Evolutionary conservation across 1,140 invertebrate species (phyloP).

Genomic region (Coptotermes formosanus): DNA sequence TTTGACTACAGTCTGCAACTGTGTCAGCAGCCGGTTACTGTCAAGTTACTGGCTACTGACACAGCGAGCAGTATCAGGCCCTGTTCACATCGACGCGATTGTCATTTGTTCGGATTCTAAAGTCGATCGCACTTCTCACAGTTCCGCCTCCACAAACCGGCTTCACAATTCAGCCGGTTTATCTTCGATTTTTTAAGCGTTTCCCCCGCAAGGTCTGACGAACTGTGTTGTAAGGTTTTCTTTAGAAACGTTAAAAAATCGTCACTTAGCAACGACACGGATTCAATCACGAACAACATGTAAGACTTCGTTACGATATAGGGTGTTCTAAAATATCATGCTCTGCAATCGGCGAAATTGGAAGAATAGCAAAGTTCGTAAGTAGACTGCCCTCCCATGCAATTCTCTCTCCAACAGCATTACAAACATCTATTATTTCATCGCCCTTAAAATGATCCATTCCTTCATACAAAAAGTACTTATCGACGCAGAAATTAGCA

Average conservation of each 20-base stretch:
- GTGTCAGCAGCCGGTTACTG: neutral
- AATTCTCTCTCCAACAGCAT: too few species aligned
- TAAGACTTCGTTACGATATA: neutral
- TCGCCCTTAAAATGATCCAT: too few species aligned
- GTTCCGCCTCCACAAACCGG: neutral
- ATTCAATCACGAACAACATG: neutral
- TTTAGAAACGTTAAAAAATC: slow-evolving; percentile 3
- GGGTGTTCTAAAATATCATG: neutral
- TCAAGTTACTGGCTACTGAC: neutral
- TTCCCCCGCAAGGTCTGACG: neutral
- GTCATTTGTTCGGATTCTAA: neutral
- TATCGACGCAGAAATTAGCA: too few species aligned
- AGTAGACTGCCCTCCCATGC: too few species aligned
- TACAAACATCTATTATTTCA: too few species aligned
- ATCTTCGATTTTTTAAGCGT: neutral
- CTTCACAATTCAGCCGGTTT: neutral
- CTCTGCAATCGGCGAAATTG: neutral
- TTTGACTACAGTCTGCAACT: neutral
- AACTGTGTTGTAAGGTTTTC: neutral
- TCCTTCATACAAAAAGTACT: too few species aligned
- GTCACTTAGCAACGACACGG: neutral
- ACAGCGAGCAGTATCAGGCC: neutral
- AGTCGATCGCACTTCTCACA: neutral
- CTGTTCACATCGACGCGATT: neutral
- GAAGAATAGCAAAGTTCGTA: too few species aligned